phyloP scores from a whole-genome alignment of 1,140 invertebrate genomes.

The Phymorhynchus buccinoides region DNA sequence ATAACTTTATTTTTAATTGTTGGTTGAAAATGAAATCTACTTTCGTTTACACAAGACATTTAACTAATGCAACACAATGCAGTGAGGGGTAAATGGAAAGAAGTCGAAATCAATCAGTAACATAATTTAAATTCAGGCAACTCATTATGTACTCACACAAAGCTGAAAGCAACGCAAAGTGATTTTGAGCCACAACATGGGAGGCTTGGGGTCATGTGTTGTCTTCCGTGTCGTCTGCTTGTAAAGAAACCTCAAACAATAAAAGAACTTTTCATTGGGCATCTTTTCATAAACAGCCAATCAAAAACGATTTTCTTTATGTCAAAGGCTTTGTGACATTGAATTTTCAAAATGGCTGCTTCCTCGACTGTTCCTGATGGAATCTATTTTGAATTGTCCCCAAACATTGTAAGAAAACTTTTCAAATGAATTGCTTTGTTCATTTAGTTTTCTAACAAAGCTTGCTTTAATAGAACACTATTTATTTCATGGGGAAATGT shows the following conservation, averaged over 20 bases:
- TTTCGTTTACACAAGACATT: too few relatives aligned
- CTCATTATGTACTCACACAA: too few relatives aligned
- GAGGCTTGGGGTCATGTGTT: neutral
- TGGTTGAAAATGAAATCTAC: too few relatives aligned
- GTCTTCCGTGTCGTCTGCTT: neutral
- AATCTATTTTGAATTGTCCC: conserved; percentile 34
- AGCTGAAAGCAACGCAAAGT: neutral
- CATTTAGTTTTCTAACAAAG: too few relatives aligned
- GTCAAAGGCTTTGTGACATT: neutral
- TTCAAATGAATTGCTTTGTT: too few relatives aligned
- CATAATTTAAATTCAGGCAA: too few relatives aligned
- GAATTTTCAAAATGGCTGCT: neutral
- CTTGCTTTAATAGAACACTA: too few relatives aligned
- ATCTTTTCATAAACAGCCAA: neutral
- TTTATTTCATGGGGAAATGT: too few relatives aligned
- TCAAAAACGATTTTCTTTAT: neutral
- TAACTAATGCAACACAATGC: too few relatives aligned
- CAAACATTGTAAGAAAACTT: conserved; percentile 25
- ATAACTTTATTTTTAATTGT: too few relatives aligned
- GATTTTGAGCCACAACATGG: neutral
- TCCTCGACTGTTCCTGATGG: conserved; percentile 11
- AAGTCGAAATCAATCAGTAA: too few relatives aligned
- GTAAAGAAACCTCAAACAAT: neutral
- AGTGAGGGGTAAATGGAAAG: too few relatives aligned
- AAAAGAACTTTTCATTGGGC: neutral